A percentile compares a stretch with the other conserved stretches of the same genome.
Conservation (phyloP, 2,113 vertebrate genomes). For the Vulpes vulpes region DNA sequence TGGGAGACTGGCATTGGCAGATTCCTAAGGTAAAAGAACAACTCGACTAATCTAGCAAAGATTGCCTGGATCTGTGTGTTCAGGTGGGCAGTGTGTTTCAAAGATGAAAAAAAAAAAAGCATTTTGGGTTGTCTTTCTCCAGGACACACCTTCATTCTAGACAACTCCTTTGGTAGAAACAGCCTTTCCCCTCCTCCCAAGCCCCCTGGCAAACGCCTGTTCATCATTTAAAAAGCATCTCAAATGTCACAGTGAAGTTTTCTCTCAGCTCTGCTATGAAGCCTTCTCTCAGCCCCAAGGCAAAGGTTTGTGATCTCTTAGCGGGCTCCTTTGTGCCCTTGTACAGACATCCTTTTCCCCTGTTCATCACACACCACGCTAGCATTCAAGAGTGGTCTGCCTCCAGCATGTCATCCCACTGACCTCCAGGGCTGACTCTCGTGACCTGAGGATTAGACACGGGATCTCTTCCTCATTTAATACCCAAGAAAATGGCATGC, state of each 20-base stretch:
- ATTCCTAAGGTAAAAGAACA: neutral
- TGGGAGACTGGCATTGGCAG: neutral
- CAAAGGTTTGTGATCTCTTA: neutral
- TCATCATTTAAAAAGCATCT: neutral
- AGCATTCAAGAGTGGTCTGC: neutral
- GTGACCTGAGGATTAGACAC: neutral
- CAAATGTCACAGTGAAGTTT: neutral
- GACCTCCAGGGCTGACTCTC: neutral
- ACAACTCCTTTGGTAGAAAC: neutral
- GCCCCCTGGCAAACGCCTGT: neutral
- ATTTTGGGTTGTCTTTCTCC: neutral
- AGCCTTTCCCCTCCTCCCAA: neutral
- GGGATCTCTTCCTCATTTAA: neutral
- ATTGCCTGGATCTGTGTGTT: neutral
- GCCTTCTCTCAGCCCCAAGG: neutral
- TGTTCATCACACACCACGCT: accelerated
- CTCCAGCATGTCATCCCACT: neutral
- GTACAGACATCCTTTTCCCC: neutral
- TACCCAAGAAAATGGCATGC: neutral
- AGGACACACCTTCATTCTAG: neutral
- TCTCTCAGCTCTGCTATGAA: neutral
- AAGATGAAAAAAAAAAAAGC: neutral
- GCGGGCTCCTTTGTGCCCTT: too few relatives aligned
- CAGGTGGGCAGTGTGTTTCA: neutral
- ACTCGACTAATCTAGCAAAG: neutral